Conservation (phyloP, 2,113 vertebrate genomes). For the Aspiorhynchus laticeps region DNA sequence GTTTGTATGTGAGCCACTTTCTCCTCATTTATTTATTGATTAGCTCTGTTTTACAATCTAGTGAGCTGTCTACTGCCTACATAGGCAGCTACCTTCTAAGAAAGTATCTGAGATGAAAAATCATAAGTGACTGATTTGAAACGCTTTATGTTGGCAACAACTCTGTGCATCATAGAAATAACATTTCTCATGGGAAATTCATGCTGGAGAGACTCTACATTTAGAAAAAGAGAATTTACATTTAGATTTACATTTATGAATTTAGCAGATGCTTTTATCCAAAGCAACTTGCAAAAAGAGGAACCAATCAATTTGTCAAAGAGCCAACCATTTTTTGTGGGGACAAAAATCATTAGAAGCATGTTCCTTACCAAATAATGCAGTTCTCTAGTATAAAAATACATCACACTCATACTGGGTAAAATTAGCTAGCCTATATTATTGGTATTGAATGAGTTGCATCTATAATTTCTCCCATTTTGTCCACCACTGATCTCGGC, state of each 20-base stretch:
- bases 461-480: not conserved
- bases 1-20: not conserved
- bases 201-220: not conserved
- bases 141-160: not conserved
- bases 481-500: not conserved
- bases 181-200: not conserved
- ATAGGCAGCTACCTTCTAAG: no score
- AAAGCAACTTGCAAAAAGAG: no score
- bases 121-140: not conserved
- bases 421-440: not conserved
- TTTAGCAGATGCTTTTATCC: no score
- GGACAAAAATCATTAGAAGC: no score
- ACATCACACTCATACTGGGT: not conserved
- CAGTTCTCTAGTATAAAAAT: not conserved
- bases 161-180: not conserved
- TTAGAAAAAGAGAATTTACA: no score
- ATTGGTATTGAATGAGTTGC: not conserved
- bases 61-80: not conserved
- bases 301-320: no score
- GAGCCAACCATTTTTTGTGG: no score
- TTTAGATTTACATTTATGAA: no score
- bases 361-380: no score
- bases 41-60: not conserved
- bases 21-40: slow-evolving; percentile 39
- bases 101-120: no score